These are phyloP conservation scores for Verasper variegatus DNA, from an alignment of 2,113 vertebrate genomes.

Conservation along the genomic window DNA sequence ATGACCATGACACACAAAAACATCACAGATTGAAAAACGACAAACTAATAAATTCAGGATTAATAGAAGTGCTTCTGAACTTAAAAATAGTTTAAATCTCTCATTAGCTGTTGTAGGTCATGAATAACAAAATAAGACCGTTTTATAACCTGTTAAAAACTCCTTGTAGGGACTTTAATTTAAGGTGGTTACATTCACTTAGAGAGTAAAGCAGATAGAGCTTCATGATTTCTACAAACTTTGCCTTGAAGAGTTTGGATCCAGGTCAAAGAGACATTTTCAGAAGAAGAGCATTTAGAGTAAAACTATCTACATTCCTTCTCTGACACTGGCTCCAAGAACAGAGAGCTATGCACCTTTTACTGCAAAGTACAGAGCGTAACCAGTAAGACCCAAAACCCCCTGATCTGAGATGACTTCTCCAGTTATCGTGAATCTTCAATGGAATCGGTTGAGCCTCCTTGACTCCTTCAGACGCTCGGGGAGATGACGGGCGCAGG, in stretches of 20 bases:
- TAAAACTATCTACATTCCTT: background rate
- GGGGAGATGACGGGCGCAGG: constrained; percentile 30
- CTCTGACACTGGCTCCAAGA: background rate
- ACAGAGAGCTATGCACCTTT: background rate
- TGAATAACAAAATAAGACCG: too few species aligned
- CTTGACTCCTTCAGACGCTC: constrained; percentile 8
- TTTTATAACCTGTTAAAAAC: too few species aligned
- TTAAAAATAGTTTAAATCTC: too few species aligned
- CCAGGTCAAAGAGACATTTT: too few species aligned
- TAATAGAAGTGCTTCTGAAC: too few species aligned
- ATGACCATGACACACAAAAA: background rate
- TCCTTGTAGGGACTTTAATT: too few species aligned
- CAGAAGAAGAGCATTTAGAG: background rate
- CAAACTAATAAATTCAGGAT: too few species aligned
- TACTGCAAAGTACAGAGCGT: background rate
- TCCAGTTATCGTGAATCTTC: constrained; percentile 34
- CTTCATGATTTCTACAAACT: too few species aligned
- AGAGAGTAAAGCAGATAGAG: too few species aligned
- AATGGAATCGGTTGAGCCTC: constrained; percentile 20
- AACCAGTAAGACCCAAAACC: background rate
- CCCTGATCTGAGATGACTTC: constrained; percentile 11
- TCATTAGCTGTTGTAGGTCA: too few species aligned
- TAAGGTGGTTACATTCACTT: too few species aligned
- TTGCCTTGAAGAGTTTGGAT: too few species aligned
- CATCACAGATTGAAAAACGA: background rate